Conservation (phyloP, 2,113 vertebrate species). For the Pseudolaguvia tuberculata region DNA sequence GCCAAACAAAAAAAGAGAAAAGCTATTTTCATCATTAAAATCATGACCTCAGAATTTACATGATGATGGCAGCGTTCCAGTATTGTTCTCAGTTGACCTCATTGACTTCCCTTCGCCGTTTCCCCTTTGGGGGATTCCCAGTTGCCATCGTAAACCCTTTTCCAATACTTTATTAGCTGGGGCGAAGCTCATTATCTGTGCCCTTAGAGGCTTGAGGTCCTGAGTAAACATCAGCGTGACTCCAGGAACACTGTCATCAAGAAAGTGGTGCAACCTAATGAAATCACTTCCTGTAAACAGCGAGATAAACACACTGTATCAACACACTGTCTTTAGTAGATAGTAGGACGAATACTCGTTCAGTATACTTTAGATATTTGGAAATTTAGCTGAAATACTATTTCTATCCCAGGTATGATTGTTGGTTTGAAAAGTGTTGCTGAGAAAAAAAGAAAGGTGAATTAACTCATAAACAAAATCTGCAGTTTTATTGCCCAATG, state of each 20-base stretch:
- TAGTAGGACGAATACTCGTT: neutral
- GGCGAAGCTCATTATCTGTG: neutral
- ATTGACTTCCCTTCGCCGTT: neutral
- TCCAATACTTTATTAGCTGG: neutral
- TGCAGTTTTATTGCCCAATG: no score
- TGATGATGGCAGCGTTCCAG: constrained; percentile 11
- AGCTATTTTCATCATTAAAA: neutral
- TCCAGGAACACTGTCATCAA: neutral
- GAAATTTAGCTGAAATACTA: no score
- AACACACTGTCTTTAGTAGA: neutral
- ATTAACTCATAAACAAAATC: no score
- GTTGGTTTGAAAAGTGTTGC: no score
- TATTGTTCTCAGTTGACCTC: constrained; percentile 12
- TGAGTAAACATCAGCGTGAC: constrained; percentile 5
- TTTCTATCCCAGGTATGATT: no score
- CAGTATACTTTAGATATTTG: no score
- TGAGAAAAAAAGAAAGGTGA: no score
- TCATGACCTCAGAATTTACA: constrained; percentile 1
- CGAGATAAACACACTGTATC: no score
- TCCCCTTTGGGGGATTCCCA: neutral
- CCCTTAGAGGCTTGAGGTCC: neutral
- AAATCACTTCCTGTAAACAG: neutral
- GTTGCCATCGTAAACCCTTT: neutral
- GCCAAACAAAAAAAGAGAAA: neutral
- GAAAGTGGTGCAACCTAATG: neutral